These are phyloP conservation scores for Proterorhinus semilunaris DNA, from an alignment of 2,113 vertebrate species.

Conservation along the genomic window DNA sequence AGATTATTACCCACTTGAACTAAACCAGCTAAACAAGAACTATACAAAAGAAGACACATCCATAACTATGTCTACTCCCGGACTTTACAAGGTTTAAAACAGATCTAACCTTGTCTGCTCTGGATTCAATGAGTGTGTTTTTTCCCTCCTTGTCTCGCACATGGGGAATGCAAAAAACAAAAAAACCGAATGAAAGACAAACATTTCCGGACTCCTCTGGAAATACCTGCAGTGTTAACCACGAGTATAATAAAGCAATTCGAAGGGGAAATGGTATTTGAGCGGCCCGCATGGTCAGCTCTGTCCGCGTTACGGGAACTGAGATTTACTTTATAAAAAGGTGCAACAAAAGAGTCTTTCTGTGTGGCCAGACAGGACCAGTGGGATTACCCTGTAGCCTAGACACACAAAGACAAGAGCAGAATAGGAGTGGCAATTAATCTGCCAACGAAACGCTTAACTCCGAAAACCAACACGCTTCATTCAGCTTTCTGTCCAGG, in stretches of 20 bases:
- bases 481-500: conserved; percentile 15
- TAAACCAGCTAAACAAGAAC: too few species aligned
- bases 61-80: too few species aligned
- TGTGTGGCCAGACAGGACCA: conserved; percentile 9
- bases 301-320: conserved; percentile 44
- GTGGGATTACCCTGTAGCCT: conserved; percentile 44
- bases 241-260: conserved; percentile 38
- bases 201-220: conserved; percentile 31
- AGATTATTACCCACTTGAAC: too few species aligned
- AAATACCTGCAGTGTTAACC: conserved; percentile 24
- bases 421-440: conserved; percentile 37
- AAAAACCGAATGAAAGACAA: conserved; percentile 10
- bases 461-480: conserved; percentile 27
- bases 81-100: too few species aligned
- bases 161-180: background rate
- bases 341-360: conserved; percentile 37
- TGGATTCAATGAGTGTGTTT: conserved; percentile 24
- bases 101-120: too few species aligned
- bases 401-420: conserved; percentile 41
- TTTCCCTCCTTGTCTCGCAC: conserved; percentile 21
- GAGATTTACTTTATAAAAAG: conserved; percentile 30
- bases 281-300: conserved; percentile 33
- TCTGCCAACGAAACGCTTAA: conserved; percentile 32
- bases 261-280: conserved; percentile 35
- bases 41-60: too few species aligned